Base-by-base conservation (phyloP, 2,113 vertebrate genomes). In the Chaetops frenatus region DNA sequence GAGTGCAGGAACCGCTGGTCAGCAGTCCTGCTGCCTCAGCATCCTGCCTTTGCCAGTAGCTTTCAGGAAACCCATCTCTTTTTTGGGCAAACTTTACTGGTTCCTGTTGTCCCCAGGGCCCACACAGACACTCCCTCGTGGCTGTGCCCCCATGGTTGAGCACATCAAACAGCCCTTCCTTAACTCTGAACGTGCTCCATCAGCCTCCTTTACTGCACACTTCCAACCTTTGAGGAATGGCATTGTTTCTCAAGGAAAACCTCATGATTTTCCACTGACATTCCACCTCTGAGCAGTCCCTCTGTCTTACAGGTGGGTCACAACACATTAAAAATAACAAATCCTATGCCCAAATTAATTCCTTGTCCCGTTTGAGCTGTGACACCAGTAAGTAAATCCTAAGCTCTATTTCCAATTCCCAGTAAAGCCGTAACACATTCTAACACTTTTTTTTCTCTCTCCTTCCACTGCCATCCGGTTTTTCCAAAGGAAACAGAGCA, bases 401-500 rank as follows among this genome's bases (percentile, higher is more conserved):
- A 77, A 95, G 58, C 27, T 69, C 62, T 29, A 7, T 50, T 91
- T 93, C 35, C 64, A 95, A 88, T 90, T 72, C 76, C 76, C 69
- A 88, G 38, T 44, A 83, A 93, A 93, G 72, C 86, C 28, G 35
- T 86, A 92, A 93, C 8, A 23, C 64, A 74, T 96, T 95, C 93
- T 96, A 93, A 96, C 93, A 90, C 78, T 69, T 95, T 66, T 88
- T 81, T 90, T 76, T 69, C 27, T 3, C 72, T 80, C 72, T 91
- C 51, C 67, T 90, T 84, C n/a, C 2, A 2, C 82, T 90, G 85
- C 95, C 93, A 86, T 95, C 58, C 82, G 70, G n/a, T 80, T 95
- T 91, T 97, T 97, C 92, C 96, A 96, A 95, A 96, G 94, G 95
- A 93, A 97, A 96, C 90, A 97, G 76, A 92, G 94, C 79, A 92